Conservation (phyloP, 2,888 invertebrate species). For the Apocheima hispidaria region DNA sequence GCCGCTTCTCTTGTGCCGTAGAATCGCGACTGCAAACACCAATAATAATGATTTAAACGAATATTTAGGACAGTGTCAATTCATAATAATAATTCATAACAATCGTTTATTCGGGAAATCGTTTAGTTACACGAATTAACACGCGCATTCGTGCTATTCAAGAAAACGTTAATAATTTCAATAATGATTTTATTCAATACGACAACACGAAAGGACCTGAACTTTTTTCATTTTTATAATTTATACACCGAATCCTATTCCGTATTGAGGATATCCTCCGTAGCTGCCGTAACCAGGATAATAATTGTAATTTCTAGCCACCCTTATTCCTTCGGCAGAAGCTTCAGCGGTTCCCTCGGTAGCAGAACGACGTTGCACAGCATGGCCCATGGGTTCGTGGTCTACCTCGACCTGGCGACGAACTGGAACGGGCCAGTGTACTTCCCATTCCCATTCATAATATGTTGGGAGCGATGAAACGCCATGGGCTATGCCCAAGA, state of each 20-base stretch:
- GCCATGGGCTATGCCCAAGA: not conserved
- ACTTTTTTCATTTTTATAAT: not conserved
- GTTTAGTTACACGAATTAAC: no score
- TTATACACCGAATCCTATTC: not conserved
- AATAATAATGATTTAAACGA: no score
- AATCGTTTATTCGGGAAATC: no score
- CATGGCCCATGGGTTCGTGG: not conserved
- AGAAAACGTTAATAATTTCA: not conserved
- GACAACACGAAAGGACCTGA: not conserved
- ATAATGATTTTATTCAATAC: not conserved
- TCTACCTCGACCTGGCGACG: not conserved
- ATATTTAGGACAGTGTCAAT: no score
- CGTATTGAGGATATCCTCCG: slow-evolving; percentile 9
- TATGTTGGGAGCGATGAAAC: not conserved
- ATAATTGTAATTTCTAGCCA: not conserved
- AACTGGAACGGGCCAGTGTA: no score
- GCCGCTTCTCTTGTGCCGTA: no score
- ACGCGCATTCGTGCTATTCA: no score
- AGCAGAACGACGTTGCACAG: not conserved
- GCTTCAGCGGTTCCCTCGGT: not conserved
- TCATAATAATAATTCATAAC: no score
- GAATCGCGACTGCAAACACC: no score
- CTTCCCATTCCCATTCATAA: no score
- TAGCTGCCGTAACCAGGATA: not conserved
- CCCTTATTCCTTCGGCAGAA: not conserved